A percentile compares a stretch with the other conserved stretches of the same genome.
phyloP scores from a whole-genome alignment of 2,888 invertebrate genomes.

The Nematopogon swammerdamellus region DNA sequence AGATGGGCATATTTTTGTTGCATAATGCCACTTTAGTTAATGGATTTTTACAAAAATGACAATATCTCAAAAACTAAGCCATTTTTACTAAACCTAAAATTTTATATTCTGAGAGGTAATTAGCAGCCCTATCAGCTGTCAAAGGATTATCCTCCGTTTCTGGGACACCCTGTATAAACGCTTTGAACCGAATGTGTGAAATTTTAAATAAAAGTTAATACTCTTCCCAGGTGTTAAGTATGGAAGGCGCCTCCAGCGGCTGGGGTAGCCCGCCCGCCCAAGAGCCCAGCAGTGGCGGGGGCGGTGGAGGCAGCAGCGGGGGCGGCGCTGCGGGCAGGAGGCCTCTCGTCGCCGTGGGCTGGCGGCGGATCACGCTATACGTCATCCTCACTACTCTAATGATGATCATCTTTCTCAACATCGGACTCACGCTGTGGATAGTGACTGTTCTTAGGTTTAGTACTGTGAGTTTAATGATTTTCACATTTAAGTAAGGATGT shows the following conservation, averaged over 20 bases:
- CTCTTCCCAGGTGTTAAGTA: background rate
- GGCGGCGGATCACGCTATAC: constrained; percentile 92
- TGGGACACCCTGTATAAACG: no score
- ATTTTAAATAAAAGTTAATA: no score
- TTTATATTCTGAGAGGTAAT: no score
- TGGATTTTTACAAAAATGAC: no score
- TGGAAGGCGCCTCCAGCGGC: constrained; percentile 23
- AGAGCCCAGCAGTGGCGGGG: constrained; percentile 16
- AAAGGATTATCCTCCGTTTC: no score
- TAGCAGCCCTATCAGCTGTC: no score
- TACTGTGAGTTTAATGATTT: constrained; percentile 64
- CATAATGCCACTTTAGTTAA: no score
- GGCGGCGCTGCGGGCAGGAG: constrained; percentile 18
- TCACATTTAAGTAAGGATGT: no score
- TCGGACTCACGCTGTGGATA: constrained; percentile 95
- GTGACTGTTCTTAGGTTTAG: constrained; percentile 92
- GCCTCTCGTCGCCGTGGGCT: constrained; percentile 54
- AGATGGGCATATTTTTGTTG: no score
- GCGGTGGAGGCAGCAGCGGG: background rate
- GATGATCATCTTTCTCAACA: constrained; percentile 85
- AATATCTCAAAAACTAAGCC: no score
- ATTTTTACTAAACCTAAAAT: no score
- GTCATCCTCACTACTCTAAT: constrained; percentile 80
- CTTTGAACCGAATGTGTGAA: no score
- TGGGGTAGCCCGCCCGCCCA: constrained; percentile 47